Percentiles rank a stretch among this genome's conserved stretches.
These are phyloP conservation scores for Lepidurus couesii DNA, from an alignment of 1,140 invertebrate species.

Conservation along the genomic window DNA sequence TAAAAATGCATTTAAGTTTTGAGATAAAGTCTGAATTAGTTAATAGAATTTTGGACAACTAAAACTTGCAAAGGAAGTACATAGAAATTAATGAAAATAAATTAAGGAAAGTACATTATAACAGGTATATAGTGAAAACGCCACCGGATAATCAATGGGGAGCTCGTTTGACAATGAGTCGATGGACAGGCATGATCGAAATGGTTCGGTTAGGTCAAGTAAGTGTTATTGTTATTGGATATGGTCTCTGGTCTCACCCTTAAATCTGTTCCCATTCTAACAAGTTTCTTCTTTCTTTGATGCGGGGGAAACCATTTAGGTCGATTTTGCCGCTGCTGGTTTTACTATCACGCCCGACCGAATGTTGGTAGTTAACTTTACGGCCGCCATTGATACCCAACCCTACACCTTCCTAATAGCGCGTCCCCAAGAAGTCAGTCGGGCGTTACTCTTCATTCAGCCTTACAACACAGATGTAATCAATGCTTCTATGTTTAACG, in stretches of 20 bases:
- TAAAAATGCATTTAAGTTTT: not conserved
- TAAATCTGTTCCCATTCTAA: not conserved
- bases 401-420: conserved; percentile 69
- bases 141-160: conserved; percentile 36
- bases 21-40: conserved; percentile 35
- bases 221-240: not conserved
- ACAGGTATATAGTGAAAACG: conserved; percentile 18
- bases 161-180: conserved; percentile 21
- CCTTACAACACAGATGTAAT: conserved; percentile 72
- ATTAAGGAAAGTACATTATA: conserved; percentile 14
- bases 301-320: conserved; percentile 42
- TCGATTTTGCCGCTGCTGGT: conserved; percentile 64
- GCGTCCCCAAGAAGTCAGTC: conserved; percentile 65
- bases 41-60: not conserved
- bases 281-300: conserved; percentile 2
- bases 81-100: conserved; percentile 21
- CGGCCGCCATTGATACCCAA: conserved; percentile 66
- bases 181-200: conserved; percentile 44
- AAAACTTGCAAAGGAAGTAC: not conserved
- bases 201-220: conserved; percentile 38
- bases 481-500: conserved; percentile 33
- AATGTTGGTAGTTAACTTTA: conserved; percentile 68
- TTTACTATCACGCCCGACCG: conserved; percentile 60
- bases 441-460: conserved; percentile 73
- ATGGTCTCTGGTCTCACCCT: not conserved